Conservation (phyloP, 2,888 invertebrate species). For the Hyles lineata region DNA sequence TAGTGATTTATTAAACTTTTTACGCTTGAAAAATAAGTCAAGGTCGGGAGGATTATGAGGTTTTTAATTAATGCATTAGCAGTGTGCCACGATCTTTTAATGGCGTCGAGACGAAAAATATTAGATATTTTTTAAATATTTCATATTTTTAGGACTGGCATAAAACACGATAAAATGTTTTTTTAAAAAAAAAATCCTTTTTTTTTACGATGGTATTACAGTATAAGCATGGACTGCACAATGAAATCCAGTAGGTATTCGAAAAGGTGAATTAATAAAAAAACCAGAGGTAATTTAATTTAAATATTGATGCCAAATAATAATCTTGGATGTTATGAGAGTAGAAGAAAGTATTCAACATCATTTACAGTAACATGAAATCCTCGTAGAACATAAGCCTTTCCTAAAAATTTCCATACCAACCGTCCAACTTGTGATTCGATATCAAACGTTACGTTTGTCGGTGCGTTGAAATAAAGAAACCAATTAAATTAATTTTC, state of each 20-base stretch:
- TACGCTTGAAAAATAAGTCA: neutral
- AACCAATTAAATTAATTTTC: too few species aligned
- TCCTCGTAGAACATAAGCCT: too few species aligned
- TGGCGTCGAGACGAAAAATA: neutral
- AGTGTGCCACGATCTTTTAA: slow-evolving; percentile 2
- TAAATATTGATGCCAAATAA: too few species aligned
- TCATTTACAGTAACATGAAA: too few species aligned
- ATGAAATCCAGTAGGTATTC: neutral
- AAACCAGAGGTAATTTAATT: too few species aligned
- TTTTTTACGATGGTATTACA: neutral
- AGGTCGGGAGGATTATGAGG: neutral
- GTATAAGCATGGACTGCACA: neutral
- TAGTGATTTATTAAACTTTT: slow-evolving; percentile 14
- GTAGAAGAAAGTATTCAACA: too few species aligned
- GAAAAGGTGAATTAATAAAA: too few species aligned
- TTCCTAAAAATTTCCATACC: neutral
- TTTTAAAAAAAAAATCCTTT: neutral
- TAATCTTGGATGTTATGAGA: too few species aligned
- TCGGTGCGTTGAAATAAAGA: too few species aligned
- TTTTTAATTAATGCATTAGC: slow-evolving; percentile 24
- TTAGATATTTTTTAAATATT: neutral
- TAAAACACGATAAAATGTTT: neutral
- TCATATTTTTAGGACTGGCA: slow-evolving; percentile 2
- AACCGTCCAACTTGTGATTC: too few species aligned
- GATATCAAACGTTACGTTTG: too few species aligned